Evolutionary conservation across 2,113 vertebrate genomes (phyloP).

Genomic region (Cavia porcellus): DNA sequence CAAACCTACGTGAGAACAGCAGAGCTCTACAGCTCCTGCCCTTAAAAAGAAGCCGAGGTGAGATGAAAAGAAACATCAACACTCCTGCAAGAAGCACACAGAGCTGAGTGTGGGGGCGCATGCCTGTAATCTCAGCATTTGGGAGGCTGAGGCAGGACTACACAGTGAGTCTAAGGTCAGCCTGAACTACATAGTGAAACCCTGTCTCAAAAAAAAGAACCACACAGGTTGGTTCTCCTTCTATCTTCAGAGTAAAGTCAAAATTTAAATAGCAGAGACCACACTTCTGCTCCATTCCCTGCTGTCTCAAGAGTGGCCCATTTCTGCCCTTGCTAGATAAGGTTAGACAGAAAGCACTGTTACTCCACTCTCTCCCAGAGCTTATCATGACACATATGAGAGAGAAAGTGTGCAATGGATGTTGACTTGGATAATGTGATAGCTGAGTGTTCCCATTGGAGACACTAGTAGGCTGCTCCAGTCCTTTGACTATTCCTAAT

Average conservation of each 20-base stretch:
- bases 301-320: neutral
- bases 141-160: neutral
- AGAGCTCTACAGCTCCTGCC: neutral
- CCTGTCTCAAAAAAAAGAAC: neutral
- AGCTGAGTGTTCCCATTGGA: neutral
- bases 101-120: neutral
- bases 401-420: neutral
- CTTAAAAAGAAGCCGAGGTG: neutral
- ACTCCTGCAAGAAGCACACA: neutral
- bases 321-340: neutral
- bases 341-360: neutral
- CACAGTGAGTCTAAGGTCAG: neutral
- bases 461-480: neutral
- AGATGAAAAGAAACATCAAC: neutral
- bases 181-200: neutral
- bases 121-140: neutral
- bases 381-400: neutral
- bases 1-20: constrained; percentile 13
- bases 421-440: neutral
- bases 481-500: neutral
- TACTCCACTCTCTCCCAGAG: neutral
- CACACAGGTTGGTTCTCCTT: neutral
- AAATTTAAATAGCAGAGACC: neutral
- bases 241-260: neutral
- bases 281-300: neutral